A percentile compares a stretch with the other conserved stretches of the same genome.
Conservation (phyloP, 2,888 invertebrate species). For the Biston betularia region DNA sequence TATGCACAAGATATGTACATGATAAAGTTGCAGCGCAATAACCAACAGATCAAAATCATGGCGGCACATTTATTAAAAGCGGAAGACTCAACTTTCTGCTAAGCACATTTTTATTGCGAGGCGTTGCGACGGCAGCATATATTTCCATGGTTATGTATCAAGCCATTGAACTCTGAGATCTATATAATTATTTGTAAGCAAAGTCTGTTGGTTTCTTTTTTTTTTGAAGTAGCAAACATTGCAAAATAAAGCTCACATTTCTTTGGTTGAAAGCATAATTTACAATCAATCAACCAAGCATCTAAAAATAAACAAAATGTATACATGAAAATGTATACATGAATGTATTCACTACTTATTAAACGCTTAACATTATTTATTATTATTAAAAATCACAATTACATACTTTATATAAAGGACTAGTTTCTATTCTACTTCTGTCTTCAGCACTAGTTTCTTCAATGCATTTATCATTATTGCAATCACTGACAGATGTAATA, state of each 20-base stretch:
- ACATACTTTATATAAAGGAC: no score
- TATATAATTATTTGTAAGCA: background rate
- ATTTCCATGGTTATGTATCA: slow-evolving; percentile 19
- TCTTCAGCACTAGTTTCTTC: no score
- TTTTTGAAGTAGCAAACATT: slow-evolving; percentile 1
- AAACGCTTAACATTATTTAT: no score
- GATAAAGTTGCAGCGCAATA: slow-evolving; percentile 31
- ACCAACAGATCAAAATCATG: slow-evolving; percentile 36
- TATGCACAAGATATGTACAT: slow-evolving; percentile 3
- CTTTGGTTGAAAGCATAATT: no score
- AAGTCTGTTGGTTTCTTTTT: slow-evolving; percentile 6
- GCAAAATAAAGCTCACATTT: background rate
- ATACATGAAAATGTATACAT: no score
- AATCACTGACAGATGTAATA: no score
- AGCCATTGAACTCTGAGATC: slow-evolving; percentile 20
- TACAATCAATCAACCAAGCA: no score
- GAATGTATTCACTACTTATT: no score
- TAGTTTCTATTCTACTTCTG: no score
- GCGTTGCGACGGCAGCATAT: slow-evolving; percentile 52
- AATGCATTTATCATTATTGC: no score
- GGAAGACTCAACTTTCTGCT: slow-evolving; percentile 45
- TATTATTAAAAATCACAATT: no score
- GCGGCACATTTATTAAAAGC: slow-evolving; percentile 44
- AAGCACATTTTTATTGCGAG: slow-evolving; percentile 55
- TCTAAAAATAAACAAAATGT: no score